Conservation (phyloP, 2,888 invertebrate genomes). For the Lochmaea crataegi region DNA sequence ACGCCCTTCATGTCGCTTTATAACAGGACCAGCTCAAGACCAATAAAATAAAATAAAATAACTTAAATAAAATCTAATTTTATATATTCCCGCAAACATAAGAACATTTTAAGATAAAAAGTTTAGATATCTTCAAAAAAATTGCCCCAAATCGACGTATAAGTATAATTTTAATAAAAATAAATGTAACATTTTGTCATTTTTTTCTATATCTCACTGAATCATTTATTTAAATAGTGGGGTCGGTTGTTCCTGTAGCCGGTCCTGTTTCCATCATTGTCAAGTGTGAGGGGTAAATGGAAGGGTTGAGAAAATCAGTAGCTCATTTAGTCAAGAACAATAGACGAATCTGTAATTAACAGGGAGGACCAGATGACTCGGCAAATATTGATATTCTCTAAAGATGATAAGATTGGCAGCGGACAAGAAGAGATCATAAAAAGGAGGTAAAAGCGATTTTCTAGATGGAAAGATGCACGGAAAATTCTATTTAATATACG, state of each 20-base stretch:
- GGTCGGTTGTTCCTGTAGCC: neutral
- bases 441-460: constrained; percentile 13
- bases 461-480: too few relatives aligned
- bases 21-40: neutral
- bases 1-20: constrained; percentile 14
- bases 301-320: constrained; percentile 41
- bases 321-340: constrained; percentile 45
- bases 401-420: constrained; percentile 31
- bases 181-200: too few relatives aligned
- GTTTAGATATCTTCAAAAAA: too few relatives aligned
- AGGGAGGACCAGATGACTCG: constrained; percentile 32
- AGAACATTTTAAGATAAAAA: too few relatives aligned
- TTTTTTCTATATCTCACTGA: too few relatives aligned
- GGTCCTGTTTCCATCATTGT: constrained; percentile 12
- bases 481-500: neutral
- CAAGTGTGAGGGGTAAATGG: constrained; percentile 36
- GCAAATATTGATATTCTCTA: constrained; percentile 40
- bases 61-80: too few relatives aligned
- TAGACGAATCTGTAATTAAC: constrained; percentile 42
- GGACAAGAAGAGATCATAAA: constrained; percentile 16
- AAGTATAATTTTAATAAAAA: neutral
- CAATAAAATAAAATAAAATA: neutral
- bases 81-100: too few relatives aligned
- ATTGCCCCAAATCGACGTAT: too few relatives aligned
- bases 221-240: neutral